phyloP scores from a whole-genome alignment of 2,113 vertebrate species.

The Acrocephalus kingi region DNA sequence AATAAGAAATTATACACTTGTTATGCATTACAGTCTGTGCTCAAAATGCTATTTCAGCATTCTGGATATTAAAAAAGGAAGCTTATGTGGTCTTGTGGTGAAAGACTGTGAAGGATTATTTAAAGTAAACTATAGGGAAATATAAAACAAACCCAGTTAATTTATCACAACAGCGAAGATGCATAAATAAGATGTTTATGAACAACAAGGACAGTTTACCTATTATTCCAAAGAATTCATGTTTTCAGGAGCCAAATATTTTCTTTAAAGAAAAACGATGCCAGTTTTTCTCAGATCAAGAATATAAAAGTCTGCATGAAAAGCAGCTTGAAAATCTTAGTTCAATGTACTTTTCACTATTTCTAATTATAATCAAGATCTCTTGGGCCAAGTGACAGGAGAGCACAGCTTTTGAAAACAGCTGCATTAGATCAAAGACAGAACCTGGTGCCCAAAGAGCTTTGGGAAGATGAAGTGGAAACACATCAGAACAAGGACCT shows the following conservation, averaged over 20 bases:
- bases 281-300: constrained; percentile 15
- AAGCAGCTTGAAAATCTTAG: constrained; percentile 26
- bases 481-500: not conserved
- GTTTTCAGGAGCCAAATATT: constrained; percentile 62
- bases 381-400: not conserved
- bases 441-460: not conserved
- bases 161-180: constrained; percentile 81
- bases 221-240: constrained; percentile 70
- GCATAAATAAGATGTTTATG: constrained; percentile 80
- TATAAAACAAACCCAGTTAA: constrained; percentile 82
- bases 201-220: constrained; percentile 76
- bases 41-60: constrained; percentile 82
- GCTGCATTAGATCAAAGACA: not conserved
- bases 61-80: constrained; percentile 81
- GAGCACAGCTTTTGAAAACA: not conserved
- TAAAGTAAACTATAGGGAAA: constrained; percentile 81
- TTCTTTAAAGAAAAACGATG: constrained; percentile 70
- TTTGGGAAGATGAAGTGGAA: not conserved
- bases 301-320: not conserved
- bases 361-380: constrained; percentile 14
- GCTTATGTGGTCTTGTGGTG: constrained; percentile 79
- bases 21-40: constrained; percentile 80
- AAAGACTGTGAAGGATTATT: constrained; percentile 82
- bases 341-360: not conserved
- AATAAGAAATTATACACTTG: constrained; percentile 81